Base-by-base conservation (phyloP, 2,797 vertebrate species). In the Enteromius argenteus region DNA sequence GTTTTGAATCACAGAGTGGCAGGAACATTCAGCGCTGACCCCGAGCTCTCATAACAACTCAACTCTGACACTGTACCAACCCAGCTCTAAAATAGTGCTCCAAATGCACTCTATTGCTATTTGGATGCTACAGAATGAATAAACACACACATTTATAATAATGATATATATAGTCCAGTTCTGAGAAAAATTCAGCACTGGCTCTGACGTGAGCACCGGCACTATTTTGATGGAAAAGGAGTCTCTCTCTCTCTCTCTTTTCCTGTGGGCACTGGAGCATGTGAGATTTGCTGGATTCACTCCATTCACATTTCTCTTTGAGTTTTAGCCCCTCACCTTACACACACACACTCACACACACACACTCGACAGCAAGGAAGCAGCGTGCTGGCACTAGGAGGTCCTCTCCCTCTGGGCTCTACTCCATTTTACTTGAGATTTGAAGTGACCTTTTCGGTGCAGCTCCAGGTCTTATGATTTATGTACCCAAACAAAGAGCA, bases 401-500 rank as follows among this genome's bases (percentile, higher is more conserved):
- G 81, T 87, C 85, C 83, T 56, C 84, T 84, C 82, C 86, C 83
- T 86, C 81, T 86, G 84, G 88, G 84, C 87, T 86, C 83, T 81
- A 87, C 80, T 89, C 86, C 84, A 90, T 88, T 91, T 91, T 89
- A 89, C 89, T 90, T 86, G 83, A 87, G 86, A 88, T 89, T 89
- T 86, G 86, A 85, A 89, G 87, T 87, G 88, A 91, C 88, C 89
- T 90, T 90, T 89, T 85, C 67, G 72, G 86, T 89, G 87, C 80
- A 89, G 86, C 87, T 90, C 85, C 85, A 88, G 89, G 88, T 88
- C 77, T 88, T 87, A 87, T 89, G 89, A 89, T 89, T 90, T 90
- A 89, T 88, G 85, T 90, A 85, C 81, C 86, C 81, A 87, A 90
- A 90, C 90, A 89, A 86, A 87, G 86, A 89, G 79, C 82, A 81